Evolutionary conservation across 2,113 vertebrate genomes (phyloP).

Genomic region (Toxostoma redivivum): DNA sequence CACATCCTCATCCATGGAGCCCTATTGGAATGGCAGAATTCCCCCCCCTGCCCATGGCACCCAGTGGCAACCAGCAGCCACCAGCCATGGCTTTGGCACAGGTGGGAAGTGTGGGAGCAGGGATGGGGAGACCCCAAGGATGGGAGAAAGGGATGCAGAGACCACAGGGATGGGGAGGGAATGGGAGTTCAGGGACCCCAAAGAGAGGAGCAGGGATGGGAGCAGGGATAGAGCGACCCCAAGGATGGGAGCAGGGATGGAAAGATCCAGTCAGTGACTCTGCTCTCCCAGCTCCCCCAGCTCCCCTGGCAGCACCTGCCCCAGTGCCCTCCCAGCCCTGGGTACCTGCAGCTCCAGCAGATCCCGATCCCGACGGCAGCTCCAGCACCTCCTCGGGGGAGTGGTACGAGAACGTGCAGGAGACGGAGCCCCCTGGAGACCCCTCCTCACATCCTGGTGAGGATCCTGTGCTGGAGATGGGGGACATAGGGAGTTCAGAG

Average conservation of each 20-base stretch:
- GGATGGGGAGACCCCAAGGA: background rate
- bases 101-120: background rate
- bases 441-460: background rate
- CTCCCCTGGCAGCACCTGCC: fast-evolving
- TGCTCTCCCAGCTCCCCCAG: background rate
- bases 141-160: background rate
- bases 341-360: background rate
- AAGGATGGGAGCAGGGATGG: background rate
- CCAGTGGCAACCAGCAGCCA: background rate
- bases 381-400: slow-evolving; percentile 76
- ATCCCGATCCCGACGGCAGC: background rate
- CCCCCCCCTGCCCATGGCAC: background rate
- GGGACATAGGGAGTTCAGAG: fast-evolving
- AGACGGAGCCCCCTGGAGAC: fast-evolving
- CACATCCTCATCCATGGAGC: background rate
- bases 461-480: fast-evolving
- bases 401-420: slow-evolving; percentile 69
- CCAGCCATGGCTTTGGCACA: background rate
- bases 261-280: background rate
- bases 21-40: background rate
- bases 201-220: background rate
- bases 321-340: background rate
- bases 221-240: background rate
- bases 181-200: background rate
- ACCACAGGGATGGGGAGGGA: background rate